phyloP scores from a whole-genome alignment of 2,888 invertebrate species.

The Tenodera sinensis region DNA sequence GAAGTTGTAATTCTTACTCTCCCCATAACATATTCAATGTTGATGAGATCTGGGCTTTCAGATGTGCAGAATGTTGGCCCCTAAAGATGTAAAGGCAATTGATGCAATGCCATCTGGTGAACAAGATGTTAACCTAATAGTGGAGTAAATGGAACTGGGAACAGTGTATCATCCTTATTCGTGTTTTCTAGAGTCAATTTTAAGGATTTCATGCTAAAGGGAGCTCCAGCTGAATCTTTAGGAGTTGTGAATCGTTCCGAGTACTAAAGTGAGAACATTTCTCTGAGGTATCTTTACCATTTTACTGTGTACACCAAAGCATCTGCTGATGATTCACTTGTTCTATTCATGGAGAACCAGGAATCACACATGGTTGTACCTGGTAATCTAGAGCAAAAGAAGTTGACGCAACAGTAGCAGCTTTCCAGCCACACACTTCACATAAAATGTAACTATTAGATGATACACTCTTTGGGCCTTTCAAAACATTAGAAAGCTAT shows the following conservation, averaged over 20 bases:
- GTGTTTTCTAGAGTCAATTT: not conserved
- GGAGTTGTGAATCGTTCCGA: not conserved
- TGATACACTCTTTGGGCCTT: too few species aligned
- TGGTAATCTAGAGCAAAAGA: too few species aligned
- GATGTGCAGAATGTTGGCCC: too few species aligned
- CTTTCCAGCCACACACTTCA: too few species aligned
- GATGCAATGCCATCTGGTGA: too few species aligned
- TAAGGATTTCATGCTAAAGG: not conserved
- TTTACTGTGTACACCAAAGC: not conserved
- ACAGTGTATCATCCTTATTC: not conserved
- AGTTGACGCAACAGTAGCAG: too few species aligned
- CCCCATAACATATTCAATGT: not conserved
- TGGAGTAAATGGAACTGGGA: not conserved
- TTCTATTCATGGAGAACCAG: too few species aligned
- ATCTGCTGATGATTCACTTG: not conserved
- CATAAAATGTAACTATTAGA: too few species aligned
- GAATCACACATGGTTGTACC: too few species aligned
- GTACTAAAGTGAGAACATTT: not conserved
- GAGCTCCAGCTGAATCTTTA: not conserved
- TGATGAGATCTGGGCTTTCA: not conserved
- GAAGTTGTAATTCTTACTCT: too few species aligned
- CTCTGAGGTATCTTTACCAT: not conserved
- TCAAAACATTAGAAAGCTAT: too few species aligned
- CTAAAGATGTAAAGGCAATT: too few species aligned
- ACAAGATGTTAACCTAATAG: not conserved